phyloP scores from a whole-genome alignment of 2,797 vertebrate genomes.

The Rhinogobio ventralis region DNA sequence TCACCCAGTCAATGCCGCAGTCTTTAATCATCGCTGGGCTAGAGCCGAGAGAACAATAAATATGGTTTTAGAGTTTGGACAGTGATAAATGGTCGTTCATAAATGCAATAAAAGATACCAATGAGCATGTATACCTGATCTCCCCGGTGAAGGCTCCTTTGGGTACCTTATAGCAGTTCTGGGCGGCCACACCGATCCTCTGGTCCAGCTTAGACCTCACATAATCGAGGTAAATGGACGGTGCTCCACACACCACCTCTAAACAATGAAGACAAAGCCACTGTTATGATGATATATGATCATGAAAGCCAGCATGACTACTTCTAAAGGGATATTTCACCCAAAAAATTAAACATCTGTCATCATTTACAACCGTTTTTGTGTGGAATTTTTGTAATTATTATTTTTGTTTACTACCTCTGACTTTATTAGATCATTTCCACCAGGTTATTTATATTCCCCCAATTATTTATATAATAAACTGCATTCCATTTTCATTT shows the following conservation, averaged over 20 bases:
- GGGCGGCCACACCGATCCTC: constrained; percentile 82
- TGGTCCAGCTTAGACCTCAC: constrained; percentile 80
- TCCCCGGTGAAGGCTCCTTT: constrained; percentile 88
- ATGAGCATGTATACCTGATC: constrained; percentile 76
- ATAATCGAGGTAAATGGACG: constrained; percentile 84
- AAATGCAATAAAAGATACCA: neutral
- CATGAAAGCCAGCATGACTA: neutral
- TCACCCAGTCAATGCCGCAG: constrained; percentile 82
- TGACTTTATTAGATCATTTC: neutral
- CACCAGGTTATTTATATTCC: no score
- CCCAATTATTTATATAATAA: neutral
- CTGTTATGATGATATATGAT: neutral
- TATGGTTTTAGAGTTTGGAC: neutral
- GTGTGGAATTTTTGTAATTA: neutral
- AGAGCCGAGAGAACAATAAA: neutral
- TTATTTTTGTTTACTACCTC: neutral
- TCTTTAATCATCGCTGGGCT: constrained; percentile 90
- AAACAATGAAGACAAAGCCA: constrained; percentile 20
- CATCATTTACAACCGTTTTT: neutral
- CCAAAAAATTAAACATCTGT: neutral
- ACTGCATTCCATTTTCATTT: no score
- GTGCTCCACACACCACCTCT: constrained; percentile 87
- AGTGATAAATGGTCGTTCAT: neutral
- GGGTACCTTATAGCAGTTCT: constrained; percentile 87
- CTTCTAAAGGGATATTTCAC: neutral